Evolutionary conservation across 2,888 invertebrate genomes (phyloP).

Genomic region (Netelia melanura): DNA sequence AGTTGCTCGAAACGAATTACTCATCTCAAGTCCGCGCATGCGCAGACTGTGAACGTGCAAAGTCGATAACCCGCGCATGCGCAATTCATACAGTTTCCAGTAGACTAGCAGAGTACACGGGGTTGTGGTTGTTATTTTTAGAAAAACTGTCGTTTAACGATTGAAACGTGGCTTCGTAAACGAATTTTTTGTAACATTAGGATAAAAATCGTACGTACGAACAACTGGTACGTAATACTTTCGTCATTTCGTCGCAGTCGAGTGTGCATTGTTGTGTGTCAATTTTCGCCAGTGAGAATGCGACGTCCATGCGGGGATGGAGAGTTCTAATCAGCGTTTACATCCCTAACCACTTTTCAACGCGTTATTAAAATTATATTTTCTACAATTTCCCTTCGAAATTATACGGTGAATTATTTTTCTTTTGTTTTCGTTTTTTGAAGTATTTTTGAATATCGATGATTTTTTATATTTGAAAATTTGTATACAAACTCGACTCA

Average conservation of each 20-base stretch:
- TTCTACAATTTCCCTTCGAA: not conserved
- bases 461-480: not conserved
- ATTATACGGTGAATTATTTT: not conserved
- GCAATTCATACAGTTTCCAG: slow-evolving; percentile 63
- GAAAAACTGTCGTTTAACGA: slow-evolving; percentile 64
- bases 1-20: not conserved
- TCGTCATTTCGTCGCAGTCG: not conserved
- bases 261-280: no score
- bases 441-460: not conserved
- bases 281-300: not conserved
- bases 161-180: slow-evolving; percentile 54
- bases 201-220: not conserved
- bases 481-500: slow-evolving; percentile 74
- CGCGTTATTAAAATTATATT: not conserved
- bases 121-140: slow-evolving; percentile 76
- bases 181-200: slow-evolving; percentile 62
- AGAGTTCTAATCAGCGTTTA: not conserved
- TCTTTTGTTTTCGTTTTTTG: not conserved
- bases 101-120: slow-evolving; percentile 70
- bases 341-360: slow-evolving; percentile 28
- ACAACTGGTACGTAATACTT: slow-evolving; percentile 36
- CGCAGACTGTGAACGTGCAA: slow-evolving; percentile 40
- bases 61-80: slow-evolving; percentile 78
- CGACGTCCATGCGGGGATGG: not conserved
- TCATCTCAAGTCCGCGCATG: not conserved